A percentile compares a stretch with the other conserved stretches of the same genome.
Evolutionary conservation across 2,113 vertebrate species (phyloP).

Genomic region (Pungitius pungitius): DNA sequence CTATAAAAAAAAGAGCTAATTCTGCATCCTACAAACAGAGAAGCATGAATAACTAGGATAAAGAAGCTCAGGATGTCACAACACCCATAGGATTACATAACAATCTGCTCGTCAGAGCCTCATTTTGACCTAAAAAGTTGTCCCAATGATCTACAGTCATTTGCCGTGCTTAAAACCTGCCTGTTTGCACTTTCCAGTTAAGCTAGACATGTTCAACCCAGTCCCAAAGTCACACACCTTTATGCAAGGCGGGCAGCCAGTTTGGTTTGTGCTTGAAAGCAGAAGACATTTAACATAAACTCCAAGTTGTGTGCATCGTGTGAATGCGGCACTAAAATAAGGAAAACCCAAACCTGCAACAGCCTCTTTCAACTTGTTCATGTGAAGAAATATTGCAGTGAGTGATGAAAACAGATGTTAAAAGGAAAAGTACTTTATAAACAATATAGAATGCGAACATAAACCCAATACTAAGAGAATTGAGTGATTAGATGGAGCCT

Average conservation of each 20-base stretch:
- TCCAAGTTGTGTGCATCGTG: not conserved
- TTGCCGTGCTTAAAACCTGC: constrained; percentile 1
- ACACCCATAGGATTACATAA: constrained; percentile 10
- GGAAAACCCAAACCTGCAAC: not conserved
- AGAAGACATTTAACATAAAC: not conserved
- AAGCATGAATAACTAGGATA: constrained; percentile 31
- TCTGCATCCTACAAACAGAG: constrained; percentile 29
- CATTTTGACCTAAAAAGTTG: constrained; percentile 6
- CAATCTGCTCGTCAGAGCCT: constrained; percentile 8
- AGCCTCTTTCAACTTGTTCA: not conserved
- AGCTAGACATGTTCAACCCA: not conserved
- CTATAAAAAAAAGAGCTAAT: constrained; percentile 21
- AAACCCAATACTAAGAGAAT: not conserved
- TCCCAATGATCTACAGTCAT: not conserved
- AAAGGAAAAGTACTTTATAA: not conserved
- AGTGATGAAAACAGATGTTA: not conserved
- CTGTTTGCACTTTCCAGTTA: not conserved
- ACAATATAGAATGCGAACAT: not conserved
- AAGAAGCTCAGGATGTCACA: constrained; percentile 19
- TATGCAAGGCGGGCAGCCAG: not conserved
- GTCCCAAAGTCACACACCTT: not conserved
- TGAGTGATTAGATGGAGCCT: not conserved
- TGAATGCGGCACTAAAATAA: not conserved
- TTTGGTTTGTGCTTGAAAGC: constrained; percentile 4
- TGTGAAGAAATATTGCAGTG: not conserved